Evolutionary conservation across 2,888 invertebrate genomes (phyloP), one percentile per base, ranked within the genome.

Genomic region (Meteorus colon): DNA sequence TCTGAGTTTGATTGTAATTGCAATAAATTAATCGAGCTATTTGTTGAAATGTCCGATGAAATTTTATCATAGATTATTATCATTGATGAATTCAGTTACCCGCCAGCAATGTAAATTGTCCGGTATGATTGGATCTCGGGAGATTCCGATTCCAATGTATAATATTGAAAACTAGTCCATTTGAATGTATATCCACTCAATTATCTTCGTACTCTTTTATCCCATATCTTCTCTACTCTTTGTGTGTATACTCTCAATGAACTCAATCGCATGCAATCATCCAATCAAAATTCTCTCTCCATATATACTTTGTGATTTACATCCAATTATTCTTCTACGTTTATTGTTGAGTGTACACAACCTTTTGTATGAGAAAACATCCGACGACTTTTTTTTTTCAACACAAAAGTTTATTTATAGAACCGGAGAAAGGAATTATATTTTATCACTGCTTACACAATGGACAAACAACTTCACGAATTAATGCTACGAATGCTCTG

Each of bases 111-210:
- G 55, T 59, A 70, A 59, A 55, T 55, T 59, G 41, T 55, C 41
- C 67, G 16, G 31, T 71, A n/a, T 73, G 73, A 75, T 75, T 75
- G 66, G 29, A 75, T 66, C 66, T 45, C n/a, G 29, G 51, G 66
- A 67, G 67, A 55, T 74, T 62, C 63, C 62, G 48, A 48, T 60
- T 27, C 27, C 19, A 59, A 34, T 27, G 62, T 70, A 10, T 37
- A 41, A 63, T 37, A 31, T 51, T 16, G 59, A 75, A 71, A 71
- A 66, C 59, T 60, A 60, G 66, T 71, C 71, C 31, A 71, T 70
- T 71, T 71, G 66, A 75, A 66, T 71, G 66, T 66, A 8, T 19
- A 55, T 8, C n/a, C 55, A 55, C 19, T 24, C 62, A 62, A 62
- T 55, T 19, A 19, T 55, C 55, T 6, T 24, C 48, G 4, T 14